Conservation (phyloP, 2,888 invertebrate genomes). For the Spilosoma lubricipeda region DNA sequence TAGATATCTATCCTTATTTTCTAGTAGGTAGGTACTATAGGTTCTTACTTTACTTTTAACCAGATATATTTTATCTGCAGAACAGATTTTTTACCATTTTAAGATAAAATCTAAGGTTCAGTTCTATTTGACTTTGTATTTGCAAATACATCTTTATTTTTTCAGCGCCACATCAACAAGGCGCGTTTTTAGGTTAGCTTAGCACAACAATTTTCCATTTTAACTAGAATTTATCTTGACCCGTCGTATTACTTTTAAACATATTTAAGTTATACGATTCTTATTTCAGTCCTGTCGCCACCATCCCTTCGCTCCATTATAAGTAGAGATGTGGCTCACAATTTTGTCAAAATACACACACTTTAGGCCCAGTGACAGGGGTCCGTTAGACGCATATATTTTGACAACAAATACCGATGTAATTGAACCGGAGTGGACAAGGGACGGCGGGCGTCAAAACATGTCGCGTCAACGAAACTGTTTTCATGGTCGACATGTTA, state of each 20-base stretch:
- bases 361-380: constrained; percentile 46
- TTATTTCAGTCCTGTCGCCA: background rate
- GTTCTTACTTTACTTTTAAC: no score
- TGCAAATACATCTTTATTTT: no score
- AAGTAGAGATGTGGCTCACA: constrained; percentile 19
- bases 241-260: background rate
- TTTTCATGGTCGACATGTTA: constrained; percentile 38
- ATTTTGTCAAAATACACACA: constrained; percentile 42
- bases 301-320: background rate
- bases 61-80: no score
- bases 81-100: no score
- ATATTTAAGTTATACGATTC: background rate
- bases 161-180: no score
- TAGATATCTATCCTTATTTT: no score
- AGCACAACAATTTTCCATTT: background rate
- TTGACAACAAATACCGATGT: constrained; percentile 75
- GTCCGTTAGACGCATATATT: constrained; percentile 65
- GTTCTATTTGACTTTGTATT: no score
- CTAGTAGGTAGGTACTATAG: no score
- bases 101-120: no score
- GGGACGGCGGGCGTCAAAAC: constrained; percentile 36
- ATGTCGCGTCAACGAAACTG: constrained; percentile 33
- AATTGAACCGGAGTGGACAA: constrained; percentile 66
- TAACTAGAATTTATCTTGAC: background rate
- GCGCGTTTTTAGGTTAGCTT: no score